Evolutionary conservation across 2,888 invertebrate genomes (phyloP), one percentile per base, ranked within the genome.

Genomic region (Nezara viridula): DNA sequence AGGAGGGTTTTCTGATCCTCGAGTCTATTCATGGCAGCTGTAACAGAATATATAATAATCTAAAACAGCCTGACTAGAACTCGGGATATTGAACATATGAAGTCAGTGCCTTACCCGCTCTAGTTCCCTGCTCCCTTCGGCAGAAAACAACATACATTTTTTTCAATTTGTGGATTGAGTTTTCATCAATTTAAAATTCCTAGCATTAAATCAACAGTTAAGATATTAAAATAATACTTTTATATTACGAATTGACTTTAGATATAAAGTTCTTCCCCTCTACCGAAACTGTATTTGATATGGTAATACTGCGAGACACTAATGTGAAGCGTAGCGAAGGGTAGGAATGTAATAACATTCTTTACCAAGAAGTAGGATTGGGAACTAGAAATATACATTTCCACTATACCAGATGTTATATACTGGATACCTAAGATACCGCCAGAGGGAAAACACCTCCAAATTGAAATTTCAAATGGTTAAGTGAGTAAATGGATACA

Each of bases 311-410:
- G 12, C 5, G 60, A 60, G 14, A 4, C 14, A n/a, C 60, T 60
- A 27, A 27, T 27, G 60, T 10, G 9, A 60, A 60, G 60, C 27
- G 27, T 3, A 27, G 2, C 60, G 10, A 3, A 60, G 60, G 60
- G 12, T 14, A 60, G 60, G 60, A 60, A 60, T 60, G 60, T 14
- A 60, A 60, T 60, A 60, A 60, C 60, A 60, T 60, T 60, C 60
- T 60, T 27, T 60, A 27, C 27, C 60, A 27, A 60, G 60, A 60
- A 27, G 27, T 12, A 14, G 60, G 60, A 60, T 60, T 60, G 27
- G 60, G 60, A 60, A 60, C 27, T 60, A 60, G n/a, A 60, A 60
- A 60, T 60, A 60, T 60, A 60, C 60, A 27, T 27, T 60, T 60
- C 60, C 27, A n/a, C 27, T 60, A 27, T 12, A 60, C 14, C 60